These are phyloP conservation scores for Eulacestoma nigropectus DNA, from an alignment of 2,113 vertebrate species.

Conservation along the genomic window DNA sequence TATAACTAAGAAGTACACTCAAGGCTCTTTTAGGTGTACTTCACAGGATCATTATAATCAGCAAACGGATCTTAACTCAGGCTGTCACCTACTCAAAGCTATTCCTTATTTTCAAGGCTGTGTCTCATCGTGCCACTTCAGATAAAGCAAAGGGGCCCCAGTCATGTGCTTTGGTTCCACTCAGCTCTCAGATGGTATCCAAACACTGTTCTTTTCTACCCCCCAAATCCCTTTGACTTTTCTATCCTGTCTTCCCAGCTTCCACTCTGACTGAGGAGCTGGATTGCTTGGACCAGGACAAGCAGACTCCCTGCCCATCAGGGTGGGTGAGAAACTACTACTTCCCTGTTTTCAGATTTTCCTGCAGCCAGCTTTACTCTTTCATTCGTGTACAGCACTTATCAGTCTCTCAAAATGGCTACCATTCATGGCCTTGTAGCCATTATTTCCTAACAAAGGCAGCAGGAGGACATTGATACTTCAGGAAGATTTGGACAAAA, in stretches of 20 bases:
- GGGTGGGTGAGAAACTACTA: neutral
- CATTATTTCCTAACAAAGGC: neutral
- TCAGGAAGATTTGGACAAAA: neutral
- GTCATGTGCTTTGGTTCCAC: conserved; percentile 15
- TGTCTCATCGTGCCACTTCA: neutral
- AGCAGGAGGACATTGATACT: neutral
- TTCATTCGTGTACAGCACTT: rapidly evolving
- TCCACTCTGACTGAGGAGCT: neutral
- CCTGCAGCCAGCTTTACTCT: neutral
- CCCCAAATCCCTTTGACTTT: neutral
- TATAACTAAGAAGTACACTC: conserved; percentile 41
- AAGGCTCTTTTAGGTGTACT: conserved; percentile 59
- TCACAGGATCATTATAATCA: conserved; percentile 70
- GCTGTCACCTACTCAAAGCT: conserved; percentile 54
- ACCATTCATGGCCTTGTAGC: neutral
- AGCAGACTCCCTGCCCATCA: rapidly evolving
- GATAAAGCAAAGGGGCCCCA: conserved; percentile 13
- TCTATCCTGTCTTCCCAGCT: neutral
- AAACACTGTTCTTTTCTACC: neutral
- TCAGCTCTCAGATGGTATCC: neutral
- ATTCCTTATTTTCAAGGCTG: conserved; percentile 59
- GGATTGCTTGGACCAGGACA: neutral
- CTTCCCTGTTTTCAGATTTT: neutral
- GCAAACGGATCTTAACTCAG: conserved; percentile 55
- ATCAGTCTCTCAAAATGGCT: neutral